These are phyloP conservation scores for Galemys pyrenaicus DNA, from an alignment of 2,113 vertebrate genomes.

Conservation along the genomic window DNA sequence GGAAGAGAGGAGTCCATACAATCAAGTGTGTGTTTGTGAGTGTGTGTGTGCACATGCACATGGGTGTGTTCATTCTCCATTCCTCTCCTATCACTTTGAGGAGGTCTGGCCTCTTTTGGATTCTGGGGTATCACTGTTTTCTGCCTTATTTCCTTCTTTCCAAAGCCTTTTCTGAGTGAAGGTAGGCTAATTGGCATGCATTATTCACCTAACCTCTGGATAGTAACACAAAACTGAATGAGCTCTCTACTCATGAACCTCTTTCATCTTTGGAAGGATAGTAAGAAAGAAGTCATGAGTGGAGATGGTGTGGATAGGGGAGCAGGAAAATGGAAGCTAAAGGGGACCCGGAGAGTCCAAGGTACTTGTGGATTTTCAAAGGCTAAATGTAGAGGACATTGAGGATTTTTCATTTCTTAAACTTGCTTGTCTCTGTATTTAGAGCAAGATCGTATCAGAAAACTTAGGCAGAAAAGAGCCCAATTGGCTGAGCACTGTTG, in stretches of 20 bases:
- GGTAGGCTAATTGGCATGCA: fast-evolving
- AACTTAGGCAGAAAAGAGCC: background rate
- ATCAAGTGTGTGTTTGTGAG: background rate
- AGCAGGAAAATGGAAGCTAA: background rate
- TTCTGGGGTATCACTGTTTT: background rate
- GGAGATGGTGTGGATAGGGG: fast-evolving
- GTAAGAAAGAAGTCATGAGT: too few species aligned
- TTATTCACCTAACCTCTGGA: background rate
- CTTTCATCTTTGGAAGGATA: fast-evolving
- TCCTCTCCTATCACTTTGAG: background rate
- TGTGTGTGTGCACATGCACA: background rate
- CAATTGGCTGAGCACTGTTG: too few species aligned
- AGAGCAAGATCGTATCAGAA: background rate
- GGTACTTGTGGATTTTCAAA: background rate
- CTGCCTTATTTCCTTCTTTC: background rate
- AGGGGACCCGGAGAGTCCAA: fast-evolving
- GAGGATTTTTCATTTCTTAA: background rate
- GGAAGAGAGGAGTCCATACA: background rate
- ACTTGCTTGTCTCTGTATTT: background rate
- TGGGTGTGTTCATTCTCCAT: background rate
- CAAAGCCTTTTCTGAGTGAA: background rate
- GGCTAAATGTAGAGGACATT: background rate
- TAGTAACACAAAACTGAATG: background rate
- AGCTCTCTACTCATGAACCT: background rate
- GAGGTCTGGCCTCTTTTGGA: background rate